These are phyloP conservation scores for Pangasius macronema DNA, from an alignment of 2,797 vertebrate species.

Conservation along the genomic window DNA sequence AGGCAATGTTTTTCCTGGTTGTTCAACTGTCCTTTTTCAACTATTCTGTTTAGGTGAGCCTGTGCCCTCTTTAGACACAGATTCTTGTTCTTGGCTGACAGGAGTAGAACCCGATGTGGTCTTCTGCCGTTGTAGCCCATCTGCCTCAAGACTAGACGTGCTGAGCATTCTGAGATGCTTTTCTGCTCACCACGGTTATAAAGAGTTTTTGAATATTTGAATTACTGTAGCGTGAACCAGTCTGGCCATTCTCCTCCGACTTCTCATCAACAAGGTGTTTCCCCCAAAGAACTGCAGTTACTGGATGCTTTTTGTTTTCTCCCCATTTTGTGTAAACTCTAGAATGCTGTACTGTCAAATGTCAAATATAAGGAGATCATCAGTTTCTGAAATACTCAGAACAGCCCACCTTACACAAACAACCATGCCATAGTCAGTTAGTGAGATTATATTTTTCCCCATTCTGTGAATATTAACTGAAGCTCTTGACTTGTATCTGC, in stretches of 20 bases:
- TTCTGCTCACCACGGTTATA: neutral
- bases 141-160: neutral
- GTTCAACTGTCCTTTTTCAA: neutral
- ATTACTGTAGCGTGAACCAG: neutral
- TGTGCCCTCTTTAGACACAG: neutral
- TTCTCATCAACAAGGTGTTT: neutral
- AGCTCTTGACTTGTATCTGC: neutral
- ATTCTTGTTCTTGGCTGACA: neutral
- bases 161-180: neutral
- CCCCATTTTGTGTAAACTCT: neutral
- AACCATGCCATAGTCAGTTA: neutral
- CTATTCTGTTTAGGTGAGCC: neutral
- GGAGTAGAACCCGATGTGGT: too few species aligned
- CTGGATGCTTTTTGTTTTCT: neutral
- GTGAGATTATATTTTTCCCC: neutral
- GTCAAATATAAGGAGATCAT: neutral
- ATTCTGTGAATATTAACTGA: neutral
- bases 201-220: neutral
- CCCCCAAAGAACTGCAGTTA: neutral
- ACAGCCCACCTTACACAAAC: neutral
- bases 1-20: neutral
- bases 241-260: neutral
- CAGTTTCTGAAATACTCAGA: slow-evolving; percentile 13
- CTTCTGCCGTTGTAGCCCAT: neutral
- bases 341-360: neutral